Base-by-base conservation (phyloP, 2,797 vertebrate genomes). In the Hozukius guyotensis region DNA sequence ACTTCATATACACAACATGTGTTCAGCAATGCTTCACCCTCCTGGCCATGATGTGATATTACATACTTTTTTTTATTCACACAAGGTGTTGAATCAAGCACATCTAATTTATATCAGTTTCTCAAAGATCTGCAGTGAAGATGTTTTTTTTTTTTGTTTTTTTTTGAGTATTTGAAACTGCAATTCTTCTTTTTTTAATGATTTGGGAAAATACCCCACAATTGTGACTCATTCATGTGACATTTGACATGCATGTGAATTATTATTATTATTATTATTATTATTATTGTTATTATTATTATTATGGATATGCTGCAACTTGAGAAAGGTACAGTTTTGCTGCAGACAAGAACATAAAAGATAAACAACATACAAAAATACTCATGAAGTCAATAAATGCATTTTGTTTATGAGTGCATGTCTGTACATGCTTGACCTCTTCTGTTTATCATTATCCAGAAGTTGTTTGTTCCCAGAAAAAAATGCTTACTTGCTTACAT, bases 11-110 rank as follows among this genome's bases (percentile, higher is more conserved):
- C 24, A 60, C 10, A 16, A 36, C 61, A 12, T 18, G 12, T 60
- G 49, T 85, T 88, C 24, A 81, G 69, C 84, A 87, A 87, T 93
- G 82, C 88, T 80, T 65, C 92, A 13, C 87, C 80, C 93, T 90
- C 11, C 79, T 84, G 92, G 87, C 32, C 78, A 59, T 12, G 4
- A 57, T 22, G 10, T 75, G 86, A 34, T 16, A 92, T 8, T 92
- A n/a, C 89, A 89, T 11, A 20, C 16, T 36, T 24, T 29, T 14
- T 38, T 56, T 5, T 6, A 7, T 63, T 24, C 32, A 22, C 4
- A 36, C 1, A 20, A 22, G 5, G 3, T 10, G 1, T 42, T 25
- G 20, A 12, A 60, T 32, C 6, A 4, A n/a, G n/a, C 14, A 20
- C 12, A 59, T 61, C 61, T 42, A 1, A 25, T 53, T 59, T 38